Evolutionary conservation across 1,140 invertebrate genomes (phyloP).

Genomic region (Drosophila sulfurigaster): DNA sequence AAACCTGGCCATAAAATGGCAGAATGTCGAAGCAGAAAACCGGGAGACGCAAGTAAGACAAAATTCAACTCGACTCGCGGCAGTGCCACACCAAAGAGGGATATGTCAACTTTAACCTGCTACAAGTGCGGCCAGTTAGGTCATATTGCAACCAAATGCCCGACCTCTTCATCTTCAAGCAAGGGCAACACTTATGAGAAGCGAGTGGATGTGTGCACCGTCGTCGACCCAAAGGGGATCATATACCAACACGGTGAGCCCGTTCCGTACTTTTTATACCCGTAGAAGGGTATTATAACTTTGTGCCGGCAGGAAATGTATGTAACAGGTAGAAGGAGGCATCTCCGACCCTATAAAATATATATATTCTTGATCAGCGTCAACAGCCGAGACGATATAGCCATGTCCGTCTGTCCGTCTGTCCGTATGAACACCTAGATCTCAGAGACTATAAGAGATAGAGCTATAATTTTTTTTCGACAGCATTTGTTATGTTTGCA

Average conservation of each 20-base stretch:
- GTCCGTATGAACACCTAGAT: too few species aligned
- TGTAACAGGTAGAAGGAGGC: too few species aligned
- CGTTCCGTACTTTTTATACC: slow-evolving; percentile 19
- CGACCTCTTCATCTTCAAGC: too few species aligned
- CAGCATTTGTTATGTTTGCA: too few species aligned
- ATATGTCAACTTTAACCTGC: slow-evolving; percentile 7
- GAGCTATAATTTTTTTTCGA: too few species aligned
- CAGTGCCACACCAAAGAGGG: slow-evolving; percentile 1
- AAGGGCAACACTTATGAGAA: neutral
- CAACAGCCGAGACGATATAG: too few species aligned
- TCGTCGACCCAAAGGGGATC: slow-evolving; percentile 6
- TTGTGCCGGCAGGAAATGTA: too few species aligned
- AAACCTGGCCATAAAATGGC: slow-evolving; percentile 9
- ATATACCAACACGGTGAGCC: slow-evolving; percentile 10
- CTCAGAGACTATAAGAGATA: too few species aligned
- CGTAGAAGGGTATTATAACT: too few species aligned
- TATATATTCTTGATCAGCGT: too few species aligned
- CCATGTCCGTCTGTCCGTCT: too few species aligned
- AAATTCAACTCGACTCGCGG: neutral
- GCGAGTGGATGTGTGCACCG: slow-evolving; percentile 2
- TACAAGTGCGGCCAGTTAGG: slow-evolving; percentile 16
- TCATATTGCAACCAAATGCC: slow-evolving; percentile 7
- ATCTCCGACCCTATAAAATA: too few species aligned
- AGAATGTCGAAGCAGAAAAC: slow-evolving; percentile 7
- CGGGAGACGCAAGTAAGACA: neutral